These are phyloP conservation scores for Idaea biselata DNA, from an alignment of 2,888 invertebrate genomes.

Conservation along the genomic window DNA sequence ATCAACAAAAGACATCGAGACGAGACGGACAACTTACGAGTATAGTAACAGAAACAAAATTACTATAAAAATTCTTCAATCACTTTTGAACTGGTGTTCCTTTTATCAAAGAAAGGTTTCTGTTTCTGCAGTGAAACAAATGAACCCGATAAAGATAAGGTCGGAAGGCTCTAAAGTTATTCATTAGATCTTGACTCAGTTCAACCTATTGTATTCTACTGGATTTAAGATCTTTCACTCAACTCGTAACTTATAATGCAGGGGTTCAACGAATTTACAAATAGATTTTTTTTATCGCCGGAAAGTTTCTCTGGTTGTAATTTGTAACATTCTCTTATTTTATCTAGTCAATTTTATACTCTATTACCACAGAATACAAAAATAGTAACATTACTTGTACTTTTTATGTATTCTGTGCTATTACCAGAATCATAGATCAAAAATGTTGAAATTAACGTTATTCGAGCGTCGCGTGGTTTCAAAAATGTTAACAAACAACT, in stretches of 20 bases:
- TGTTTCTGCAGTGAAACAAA: not conserved
- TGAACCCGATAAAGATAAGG: not conserved
- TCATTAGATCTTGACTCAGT: not conserved
- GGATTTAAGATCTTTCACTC: not conserved
- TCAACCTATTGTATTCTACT: not conserved
- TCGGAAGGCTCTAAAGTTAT: not conserved
- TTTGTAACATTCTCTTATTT: no score
- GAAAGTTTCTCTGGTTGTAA: no score
- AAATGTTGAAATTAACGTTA: no score
- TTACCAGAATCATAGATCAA: no score
- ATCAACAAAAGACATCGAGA: no score
- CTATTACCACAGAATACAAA: no score
- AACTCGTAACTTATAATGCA: not conserved
- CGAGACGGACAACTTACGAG: no score
- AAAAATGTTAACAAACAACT: no score
- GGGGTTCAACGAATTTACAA: not conserved
- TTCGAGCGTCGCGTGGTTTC: no score
- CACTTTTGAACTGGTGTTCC: not conserved
- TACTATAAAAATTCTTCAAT: not conserved
- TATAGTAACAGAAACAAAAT: not conserved
- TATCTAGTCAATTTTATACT: no score
- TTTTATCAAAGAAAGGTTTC: not conserved
- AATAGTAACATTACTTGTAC: no score
- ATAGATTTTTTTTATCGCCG: not conserved
- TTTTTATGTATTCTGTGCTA: no score